These are phyloP conservation scores for Cephus runcator DNA, from an alignment of 2,888 invertebrate species.

Conservation along the genomic window DNA sequence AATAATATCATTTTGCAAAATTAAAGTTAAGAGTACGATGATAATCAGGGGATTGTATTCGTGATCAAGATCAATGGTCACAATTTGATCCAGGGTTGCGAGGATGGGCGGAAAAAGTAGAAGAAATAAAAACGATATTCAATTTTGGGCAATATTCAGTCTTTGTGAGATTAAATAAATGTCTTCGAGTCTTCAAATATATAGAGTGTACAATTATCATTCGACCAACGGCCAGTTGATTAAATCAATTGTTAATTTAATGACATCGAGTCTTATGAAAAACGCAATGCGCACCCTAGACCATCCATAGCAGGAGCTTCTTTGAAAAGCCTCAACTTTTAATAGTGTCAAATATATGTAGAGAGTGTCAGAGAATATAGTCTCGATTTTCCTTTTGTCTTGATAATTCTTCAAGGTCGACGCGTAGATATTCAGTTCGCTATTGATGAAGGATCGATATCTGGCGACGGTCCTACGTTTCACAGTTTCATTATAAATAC, in stretches of 20 bases:
- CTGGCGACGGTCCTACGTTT: not conserved
- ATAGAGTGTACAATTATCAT: not conserved
- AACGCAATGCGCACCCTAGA: slow-evolving; percentile 19
- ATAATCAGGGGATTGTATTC: not conserved
- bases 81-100: not conserved
- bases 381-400: slow-evolving; percentile 24
- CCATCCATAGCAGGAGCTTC: slow-evolving; percentile 54
- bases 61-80: not conserved
- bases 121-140: not conserved
- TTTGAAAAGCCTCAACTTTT: slow-evolving; percentile 31
- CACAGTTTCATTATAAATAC: not conserved
- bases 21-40: not conserved
- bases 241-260: not conserved
- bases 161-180: not conserved
- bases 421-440: slow-evolving; percentile 30
- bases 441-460: slow-evolving; percentile 15
- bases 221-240: not conserved
- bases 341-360: slow-evolving; percentile 14
- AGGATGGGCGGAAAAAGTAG: not conserved
- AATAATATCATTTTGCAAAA: not conserved
- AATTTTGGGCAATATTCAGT: not conserved
- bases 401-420: slow-evolving; percentile 27
- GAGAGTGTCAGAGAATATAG: not conserved
- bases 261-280: not conserved
- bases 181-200: not conserved